A percentile compares a stretch with the other conserved stretches of the same genome.
These are phyloP conservation scores for Alitta virens DNA, from an alignment of 2,888 invertebrate genomes.

Conservation along the genomic window DNA sequence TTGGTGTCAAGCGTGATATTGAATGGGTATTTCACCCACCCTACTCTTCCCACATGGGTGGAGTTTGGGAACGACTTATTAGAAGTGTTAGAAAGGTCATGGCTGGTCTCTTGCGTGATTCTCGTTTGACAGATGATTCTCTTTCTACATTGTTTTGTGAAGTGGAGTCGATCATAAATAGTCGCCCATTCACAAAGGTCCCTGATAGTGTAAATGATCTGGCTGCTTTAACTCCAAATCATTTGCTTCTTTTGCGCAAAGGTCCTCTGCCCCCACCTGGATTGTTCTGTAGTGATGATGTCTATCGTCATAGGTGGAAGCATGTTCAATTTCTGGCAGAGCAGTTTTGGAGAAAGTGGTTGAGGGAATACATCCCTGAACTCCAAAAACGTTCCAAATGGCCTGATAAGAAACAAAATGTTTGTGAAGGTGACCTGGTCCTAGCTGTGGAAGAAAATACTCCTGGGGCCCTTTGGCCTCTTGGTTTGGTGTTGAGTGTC, in stretches of 20 bases:
- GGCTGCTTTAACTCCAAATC: too few relatives aligned
- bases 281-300: too few relatives aligned
- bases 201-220: too few relatives aligned
- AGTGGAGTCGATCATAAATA: slow-evolving; percentile 24
- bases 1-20: slow-evolving; percentile 1
- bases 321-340: slow-evolving; percentile 16
- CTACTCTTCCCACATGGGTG: too few relatives aligned
- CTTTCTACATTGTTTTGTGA: slow-evolving; percentile 29
- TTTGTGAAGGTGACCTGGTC: slow-evolving; percentile 17
- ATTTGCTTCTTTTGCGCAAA: too few relatives aligned
- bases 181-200: slow-evolving; percentile 26
- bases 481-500: too few relatives aligned
- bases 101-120: slow-evolving; percentile 14
- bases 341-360: slow-evolving; percentile 20
- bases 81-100: slow-evolving; percentile 29
- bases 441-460: too few relatives aligned
- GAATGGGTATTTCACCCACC: slow-evolving; percentile 27
- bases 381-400: slow-evolving; percentile 17
- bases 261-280: too few relatives aligned
- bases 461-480: too few relatives aligned
- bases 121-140: slow-evolving; percentile 21
- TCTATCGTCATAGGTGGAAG: too few relatives aligned
- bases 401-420: neutral
- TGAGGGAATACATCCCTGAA: slow-evolving; percentile 7
- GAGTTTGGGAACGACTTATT: slow-evolving; percentile 38